Conservation (phyloP, 2,888 invertebrate genomes). For the Drosophila hamatofila region DNA sequence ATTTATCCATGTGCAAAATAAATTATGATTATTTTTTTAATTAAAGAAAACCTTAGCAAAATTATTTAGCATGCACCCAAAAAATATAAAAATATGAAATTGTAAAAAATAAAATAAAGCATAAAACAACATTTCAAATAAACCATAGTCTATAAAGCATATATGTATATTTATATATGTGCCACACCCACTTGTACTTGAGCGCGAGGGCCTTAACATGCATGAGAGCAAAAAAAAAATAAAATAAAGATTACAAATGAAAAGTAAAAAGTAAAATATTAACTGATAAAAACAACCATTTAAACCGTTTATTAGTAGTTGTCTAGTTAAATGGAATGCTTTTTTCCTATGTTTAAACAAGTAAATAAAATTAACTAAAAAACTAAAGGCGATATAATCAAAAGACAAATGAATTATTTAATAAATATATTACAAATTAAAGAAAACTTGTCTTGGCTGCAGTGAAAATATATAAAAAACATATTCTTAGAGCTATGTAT, state of each 20-base stretch:
- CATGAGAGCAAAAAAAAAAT: slow-evolving; percentile 53
- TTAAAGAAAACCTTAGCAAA: slow-evolving; percentile 43
- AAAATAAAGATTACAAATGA: neutral
- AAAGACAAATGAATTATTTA: slow-evolving; percentile 63
- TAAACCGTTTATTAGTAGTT: slow-evolving; percentile 46
- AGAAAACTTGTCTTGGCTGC: slow-evolving; percentile 50
- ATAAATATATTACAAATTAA: slow-evolving; percentile 36
- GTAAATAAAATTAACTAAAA: slow-evolving; percentile 26
- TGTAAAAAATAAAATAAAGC: slow-evolving; percentile 51
- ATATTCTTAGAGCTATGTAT: slow-evolving; percentile 70
- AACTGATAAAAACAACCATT: slow-evolving; percentile 7
- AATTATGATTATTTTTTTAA: slow-evolving; percentile 79
- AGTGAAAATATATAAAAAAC: slow-evolving; percentile 35
- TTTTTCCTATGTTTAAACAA: slow-evolving; percentile 72
- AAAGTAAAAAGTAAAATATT: neutral
- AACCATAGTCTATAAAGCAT: slow-evolving; percentile 35
- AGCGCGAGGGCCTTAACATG: slow-evolving; percentile 77
- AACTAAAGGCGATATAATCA: slow-evolving; percentile 78
- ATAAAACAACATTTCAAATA: slow-evolving; percentile 12
- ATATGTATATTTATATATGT: slow-evolving; percentile 16
- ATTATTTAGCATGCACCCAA: slow-evolving; percentile 57
- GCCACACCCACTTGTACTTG: slow-evolving; percentile 66
- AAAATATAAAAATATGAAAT: slow-evolving; percentile 17
- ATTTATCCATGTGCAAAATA: slow-evolving; percentile 81
- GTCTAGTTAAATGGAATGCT: slow-evolving; percentile 74